Percentiles rank a stretch among this genome's conserved stretches.
These are phyloP conservation scores for Microplitis manilae DNA, from an alignment of 2,888 invertebrate species.

Conservation along the genomic window DNA sequence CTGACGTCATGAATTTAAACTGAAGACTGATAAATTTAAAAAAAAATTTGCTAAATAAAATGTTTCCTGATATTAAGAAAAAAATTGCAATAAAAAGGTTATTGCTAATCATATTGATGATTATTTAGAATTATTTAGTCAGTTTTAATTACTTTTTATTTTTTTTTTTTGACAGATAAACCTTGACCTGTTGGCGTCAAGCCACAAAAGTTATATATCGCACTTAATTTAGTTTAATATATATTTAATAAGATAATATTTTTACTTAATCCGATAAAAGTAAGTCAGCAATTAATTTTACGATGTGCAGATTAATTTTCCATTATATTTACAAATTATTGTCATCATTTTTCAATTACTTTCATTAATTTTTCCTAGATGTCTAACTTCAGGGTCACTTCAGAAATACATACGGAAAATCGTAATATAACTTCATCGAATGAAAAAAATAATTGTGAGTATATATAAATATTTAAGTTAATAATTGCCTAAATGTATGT, in stretches of 20 bases:
- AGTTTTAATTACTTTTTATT: neutral
- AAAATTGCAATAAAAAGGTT: too few relatives aligned
- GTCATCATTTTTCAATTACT: neutral
- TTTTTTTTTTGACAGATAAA: neutral
- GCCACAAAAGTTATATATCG: neutral
- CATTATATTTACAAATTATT: neutral
- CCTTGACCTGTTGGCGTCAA: neutral
- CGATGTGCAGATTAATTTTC: neutral
- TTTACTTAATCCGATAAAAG: neutral
- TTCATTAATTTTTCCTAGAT: conserved; percentile 38
- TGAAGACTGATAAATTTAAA: neutral
- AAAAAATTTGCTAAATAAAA: neutral
- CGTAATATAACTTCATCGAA: conserved; percentile 70
- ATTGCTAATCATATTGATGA: neutral
- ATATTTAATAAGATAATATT: neutral
- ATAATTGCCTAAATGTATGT: neutral
- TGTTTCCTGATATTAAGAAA: neutral
- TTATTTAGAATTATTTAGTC: neutral
- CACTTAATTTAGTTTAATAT: neutral
- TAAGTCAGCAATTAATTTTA: neutral
- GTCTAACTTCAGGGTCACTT: conserved; percentile 75
- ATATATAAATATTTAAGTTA: conserved; percentile 3
- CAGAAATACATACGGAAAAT: conserved; percentile 82
- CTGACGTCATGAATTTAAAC: neutral
- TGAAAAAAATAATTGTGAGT: conserved; percentile 68